Conservation (phyloP, 2,888 invertebrate species). For the Sympetrum striolatum region DNA sequence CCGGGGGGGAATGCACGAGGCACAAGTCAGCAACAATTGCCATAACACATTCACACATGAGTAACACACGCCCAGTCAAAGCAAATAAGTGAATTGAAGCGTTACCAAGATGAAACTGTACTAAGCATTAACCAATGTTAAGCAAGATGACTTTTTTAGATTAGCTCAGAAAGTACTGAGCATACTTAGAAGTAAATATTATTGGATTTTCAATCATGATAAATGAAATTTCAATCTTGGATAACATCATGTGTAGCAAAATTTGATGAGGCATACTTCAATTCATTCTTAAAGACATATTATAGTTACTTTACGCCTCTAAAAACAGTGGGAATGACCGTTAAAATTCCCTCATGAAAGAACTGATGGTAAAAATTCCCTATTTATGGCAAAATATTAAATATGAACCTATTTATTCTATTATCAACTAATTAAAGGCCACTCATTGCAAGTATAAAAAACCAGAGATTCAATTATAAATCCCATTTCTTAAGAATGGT, state of each 20-base stretch:
- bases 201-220: too few species aligned
- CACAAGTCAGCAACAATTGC: not conserved
- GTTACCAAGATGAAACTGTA: not conserved
- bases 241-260: too few species aligned
- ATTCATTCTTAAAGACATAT: too few species aligned
- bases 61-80: not conserved
- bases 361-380: too few species aligned
- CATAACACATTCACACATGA: not conserved
- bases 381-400: too few species aligned
- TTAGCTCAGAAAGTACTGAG: not conserved
- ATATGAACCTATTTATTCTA: too few species aligned
- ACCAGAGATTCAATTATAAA: not conserved
- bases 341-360: not conserved
- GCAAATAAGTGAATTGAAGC: not conserved
- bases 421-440: not conserved
- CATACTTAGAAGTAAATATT: not conserved
- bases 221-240: too few species aligned
- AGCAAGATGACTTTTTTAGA: not conserved
- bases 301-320: too few species aligned
- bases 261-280: too few species aligned
- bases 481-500: not conserved
- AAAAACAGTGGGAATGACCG: too few species aligned
- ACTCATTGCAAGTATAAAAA: not conserved
- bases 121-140: not conserved
- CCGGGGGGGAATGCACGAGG: constrained; percentile 27